Base-by-base conservation (phyloP, 2,888 invertebrate species). In the Onchidella celtica region DNA sequence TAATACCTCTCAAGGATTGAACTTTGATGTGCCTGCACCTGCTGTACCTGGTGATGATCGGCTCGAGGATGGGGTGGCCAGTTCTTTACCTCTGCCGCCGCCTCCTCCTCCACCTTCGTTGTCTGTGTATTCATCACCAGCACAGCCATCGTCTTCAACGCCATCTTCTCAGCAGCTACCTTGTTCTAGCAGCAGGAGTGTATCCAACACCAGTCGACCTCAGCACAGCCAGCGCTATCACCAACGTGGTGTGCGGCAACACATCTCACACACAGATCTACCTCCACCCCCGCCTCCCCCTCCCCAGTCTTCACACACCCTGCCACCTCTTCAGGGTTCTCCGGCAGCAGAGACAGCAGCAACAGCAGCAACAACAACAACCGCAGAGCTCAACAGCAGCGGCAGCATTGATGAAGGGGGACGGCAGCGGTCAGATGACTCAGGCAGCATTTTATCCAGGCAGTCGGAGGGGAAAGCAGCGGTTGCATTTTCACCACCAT, bases 121-220 rank as follows among this genome's bases (percentile, higher is more conserved):
- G 36, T n/a, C n/a, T 6, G 40, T 21, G 61, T 63, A 57, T 24
- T 17, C 61, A 61, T 32, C 69, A 29, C 40, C 59, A 24, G 32
- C 32, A 29, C 73, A 40, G n/a, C 34, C 47, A 47, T 78, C 38
- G 34, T 69, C 59, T 47, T 65, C 65, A 65, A 24, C 29, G 38
- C n/a, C 78, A 59, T 69, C 61, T 69, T 66, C 70, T 63, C 79
- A 79, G 79, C 79, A 79, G 79, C 79, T 72, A 72, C 65, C 78
- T 69, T 55, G 68, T 61, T 63, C 72, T 47, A 70, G 55, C 59
- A 79, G 63, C 79, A 70, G 47, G 63, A 79, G 61, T 70, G 29
- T 70, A 78, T 57, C 63, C 78, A 78, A 61, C 72, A 63, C 34
- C 55, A 57, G 32, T 57, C 55, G 59, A 69, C 61, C 68, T 59